Conservation (phyloP, 2,888 invertebrate species). For the Eupithecia dodoneata region DNA sequence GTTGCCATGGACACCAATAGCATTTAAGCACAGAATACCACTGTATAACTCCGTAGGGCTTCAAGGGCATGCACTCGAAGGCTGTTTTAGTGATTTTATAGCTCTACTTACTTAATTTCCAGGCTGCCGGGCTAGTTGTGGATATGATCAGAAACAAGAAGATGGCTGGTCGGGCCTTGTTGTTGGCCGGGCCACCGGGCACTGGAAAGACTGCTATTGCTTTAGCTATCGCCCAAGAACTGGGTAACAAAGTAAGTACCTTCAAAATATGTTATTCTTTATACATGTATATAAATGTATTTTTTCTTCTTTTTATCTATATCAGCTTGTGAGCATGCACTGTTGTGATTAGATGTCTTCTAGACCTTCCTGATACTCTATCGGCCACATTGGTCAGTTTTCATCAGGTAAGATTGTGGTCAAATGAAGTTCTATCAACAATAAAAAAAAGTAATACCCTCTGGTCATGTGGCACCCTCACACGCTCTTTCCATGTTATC, state of each 20-base stretch:
- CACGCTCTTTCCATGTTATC: not conserved
- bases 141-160: conserved; percentile 98
- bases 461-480: too few relatives aligned
- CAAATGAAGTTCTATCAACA: too few relatives aligned
- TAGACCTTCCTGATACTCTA: too few relatives aligned
- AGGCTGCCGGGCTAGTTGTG: conserved; percentile 98
- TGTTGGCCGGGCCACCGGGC: conserved; percentile 98
- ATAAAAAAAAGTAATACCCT: too few relatives aligned
- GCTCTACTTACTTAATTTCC: conserved; percentile 39
- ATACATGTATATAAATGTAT: not conserved
- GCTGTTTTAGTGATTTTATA: not conserved
- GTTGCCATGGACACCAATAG: conserved; percentile 61
- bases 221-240: conserved; percentile 98
- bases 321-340: not conserved
- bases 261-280: not conserved
- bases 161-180: conserved; percentile 98
- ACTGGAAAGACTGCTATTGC: conserved; percentile 99
- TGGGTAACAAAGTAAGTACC: conserved; percentile 92
- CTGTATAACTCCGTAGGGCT: not conserved
- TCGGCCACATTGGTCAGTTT: too few relatives aligned
- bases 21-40: not conserved
- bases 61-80: not conserved
- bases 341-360: not conserved
- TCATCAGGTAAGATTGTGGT: too few relatives aligned
- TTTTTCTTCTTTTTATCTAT: not conserved